Evolutionary conservation across 2,113 vertebrate species (phyloP).

Genomic region (Paraplagusia blochii): DNA sequence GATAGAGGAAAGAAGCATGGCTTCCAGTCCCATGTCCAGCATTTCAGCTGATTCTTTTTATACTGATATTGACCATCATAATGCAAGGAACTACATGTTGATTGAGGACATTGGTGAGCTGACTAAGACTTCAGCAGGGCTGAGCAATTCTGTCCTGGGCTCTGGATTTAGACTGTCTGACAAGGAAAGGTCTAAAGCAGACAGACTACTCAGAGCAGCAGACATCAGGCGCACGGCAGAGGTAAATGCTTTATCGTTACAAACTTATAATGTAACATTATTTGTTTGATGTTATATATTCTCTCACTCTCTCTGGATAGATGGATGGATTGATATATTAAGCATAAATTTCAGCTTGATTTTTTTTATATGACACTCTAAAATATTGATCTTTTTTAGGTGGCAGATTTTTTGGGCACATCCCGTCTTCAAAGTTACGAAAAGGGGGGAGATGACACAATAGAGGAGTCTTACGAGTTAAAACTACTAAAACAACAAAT

Average conservation of each 20-base stretch:
- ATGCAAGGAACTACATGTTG: slow-evolving; percentile 90
- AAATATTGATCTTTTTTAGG: slow-evolving; percentile 50
- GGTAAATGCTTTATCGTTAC: slow-evolving; percentile 64
- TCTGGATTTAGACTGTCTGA: slow-evolving; percentile 91
- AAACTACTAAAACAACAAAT: slow-evolving; percentile 98
- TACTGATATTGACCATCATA: slow-evolving; percentile 92
- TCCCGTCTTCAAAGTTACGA: slow-evolving; percentile 87
- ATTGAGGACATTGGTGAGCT: slow-evolving; percentile 97
- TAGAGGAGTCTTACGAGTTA: slow-evolving; percentile 97
- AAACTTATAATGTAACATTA: background rate
- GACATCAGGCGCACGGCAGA: slow-evolving; percentile 89
- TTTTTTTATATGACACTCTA: no score
- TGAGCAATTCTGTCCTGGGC: slow-evolving; percentile 79
- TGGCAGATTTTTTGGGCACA: slow-evolving; percentile 78
- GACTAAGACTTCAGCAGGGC: slow-evolving; percentile 84
- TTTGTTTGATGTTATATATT: background rate
- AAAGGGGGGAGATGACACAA: slow-evolving; percentile 93
- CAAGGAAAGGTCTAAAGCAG: slow-evolving; percentile 92
- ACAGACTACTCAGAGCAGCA: slow-evolving; percentile 85
- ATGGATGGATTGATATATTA: no score
- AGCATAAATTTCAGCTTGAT: no score
- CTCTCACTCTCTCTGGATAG: no score
- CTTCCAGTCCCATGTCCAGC: slow-evolving; percentile 95
- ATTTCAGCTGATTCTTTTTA: slow-evolving; percentile 98
- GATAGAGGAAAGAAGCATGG: slow-evolving; percentile 92